These are phyloP conservation scores for Dunckerocampus dactyliophorus DNA, from an alignment of 2,113 vertebrate genomes.

Conservation along the genomic window DNA sequence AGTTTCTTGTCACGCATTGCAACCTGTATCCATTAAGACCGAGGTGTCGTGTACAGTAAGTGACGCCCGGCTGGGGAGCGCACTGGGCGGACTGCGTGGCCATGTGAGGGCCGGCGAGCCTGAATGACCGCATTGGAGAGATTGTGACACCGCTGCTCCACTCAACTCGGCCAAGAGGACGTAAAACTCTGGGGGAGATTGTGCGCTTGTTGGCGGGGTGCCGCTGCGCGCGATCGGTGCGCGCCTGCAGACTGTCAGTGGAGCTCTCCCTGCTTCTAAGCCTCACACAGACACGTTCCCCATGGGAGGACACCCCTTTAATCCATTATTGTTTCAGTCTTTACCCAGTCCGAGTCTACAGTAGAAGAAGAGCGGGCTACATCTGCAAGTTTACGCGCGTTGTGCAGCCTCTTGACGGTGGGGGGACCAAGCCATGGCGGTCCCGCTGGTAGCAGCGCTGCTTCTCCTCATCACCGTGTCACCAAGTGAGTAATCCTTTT, in stretches of 20 bases:
- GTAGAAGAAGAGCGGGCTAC: not conserved
- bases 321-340: not conserved
- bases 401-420: slow-evolving; percentile 47
- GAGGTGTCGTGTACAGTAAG: slow-evolving; percentile 29
- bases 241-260: slow-evolving; percentile 38
- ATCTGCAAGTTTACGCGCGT: slow-evolving; percentile 49
- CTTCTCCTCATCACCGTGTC: slow-evolving; percentile 62
- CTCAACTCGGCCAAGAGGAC: slow-evolving; percentile 11
- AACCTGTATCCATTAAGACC: slow-evolving; percentile 34
- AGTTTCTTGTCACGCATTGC: slow-evolving; percentile 42
- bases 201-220: slow-evolving; percentile 13
- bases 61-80: slow-evolving; percentile 35
- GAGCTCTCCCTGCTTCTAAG: slow-evolving; percentile 23
- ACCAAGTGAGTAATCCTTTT: slow-evolving; percentile 55
- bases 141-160: slow-evolving; percentile 16
- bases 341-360: slow-evolving; percentile 2
- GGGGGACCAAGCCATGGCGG: slow-evolving; percentile 54
- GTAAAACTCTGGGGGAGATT: slow-evolving; percentile 13
- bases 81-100: slow-evolving; percentile 26
- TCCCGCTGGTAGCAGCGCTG: slow-evolving; percentile 58
- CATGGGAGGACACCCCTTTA: slow-evolving; percentile 18
- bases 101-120: slow-evolving; percentile 26
- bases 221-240: slow-evolving; percentile 48
- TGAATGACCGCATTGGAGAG: slow-evolving; percentile 32
- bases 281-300: slow-evolving; percentile 11